Evolutionary conservation across 2,888 invertebrate species (phyloP).

Genomic region (Harmothoe impar): DNA sequence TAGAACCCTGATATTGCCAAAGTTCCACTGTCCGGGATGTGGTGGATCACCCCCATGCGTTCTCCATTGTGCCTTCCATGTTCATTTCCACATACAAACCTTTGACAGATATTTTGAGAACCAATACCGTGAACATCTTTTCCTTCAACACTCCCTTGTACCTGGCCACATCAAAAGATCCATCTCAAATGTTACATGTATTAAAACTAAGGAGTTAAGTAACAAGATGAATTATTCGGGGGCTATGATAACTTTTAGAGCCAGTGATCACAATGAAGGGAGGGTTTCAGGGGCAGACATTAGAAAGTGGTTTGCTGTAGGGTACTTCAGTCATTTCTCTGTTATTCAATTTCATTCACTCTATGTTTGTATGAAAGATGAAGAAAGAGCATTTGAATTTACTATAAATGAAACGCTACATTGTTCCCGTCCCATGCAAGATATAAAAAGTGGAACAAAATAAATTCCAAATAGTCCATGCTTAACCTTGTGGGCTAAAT

Average conservation of each 20-base stretch:
- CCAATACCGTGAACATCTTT: constrained; percentile 57
- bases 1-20: constrained; percentile 67
- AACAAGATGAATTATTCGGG: background rate
- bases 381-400: background rate
- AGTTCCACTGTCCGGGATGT: constrained; percentile 67
- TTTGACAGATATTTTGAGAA: constrained; percentile 38
- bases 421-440: too few relatives aligned
- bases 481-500: too few relatives aligned
- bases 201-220: background rate
- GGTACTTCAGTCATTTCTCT: background rate
- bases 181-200: background rate
- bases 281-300: background rate
- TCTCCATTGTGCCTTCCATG: background rate
- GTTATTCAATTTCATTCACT: constrained; percentile 15
- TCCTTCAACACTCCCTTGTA: constrained; percentile 47
- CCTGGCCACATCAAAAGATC: constrained; percentile 23
- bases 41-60: background rate
- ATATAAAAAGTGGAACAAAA: too few relatives aligned
- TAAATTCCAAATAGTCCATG: too few relatives aligned
- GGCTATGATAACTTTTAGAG: background rate
- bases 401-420: too few relatives aligned
- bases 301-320: background rate
- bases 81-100: background rate
- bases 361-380: background rate
- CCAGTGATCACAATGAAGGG: background rate